A percentile compares a stretch with the other conserved stretches of the same genome.
These are phyloP conservation scores for Scaptomyza montana DNA, from an alignment of 1,140 invertebrate species.

Conservation along the genomic window DNA sequence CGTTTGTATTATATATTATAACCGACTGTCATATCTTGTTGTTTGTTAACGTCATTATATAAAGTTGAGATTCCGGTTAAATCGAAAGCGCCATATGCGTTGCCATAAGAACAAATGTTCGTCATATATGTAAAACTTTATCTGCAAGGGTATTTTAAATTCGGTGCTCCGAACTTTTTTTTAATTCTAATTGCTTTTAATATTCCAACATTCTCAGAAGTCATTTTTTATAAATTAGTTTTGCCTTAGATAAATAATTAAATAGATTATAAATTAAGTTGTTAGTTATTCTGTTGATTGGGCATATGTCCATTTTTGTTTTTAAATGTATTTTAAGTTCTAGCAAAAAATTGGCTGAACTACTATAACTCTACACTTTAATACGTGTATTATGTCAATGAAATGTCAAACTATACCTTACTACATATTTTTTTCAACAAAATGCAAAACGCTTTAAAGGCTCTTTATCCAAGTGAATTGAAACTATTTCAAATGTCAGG, in stretches of 20 bases:
- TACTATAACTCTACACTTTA: background rate
- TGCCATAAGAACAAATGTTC: conserved; percentile 35
- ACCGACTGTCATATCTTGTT: background rate
- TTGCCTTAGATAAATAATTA: conserved; percentile 20
- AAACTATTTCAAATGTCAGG: conserved; percentile 18
- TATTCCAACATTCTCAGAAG: conserved; percentile 9
- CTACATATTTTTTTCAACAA: background rate
- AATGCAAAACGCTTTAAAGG: conserved; percentile 22
- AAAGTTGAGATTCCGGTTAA: background rate
- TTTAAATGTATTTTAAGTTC: background rate
- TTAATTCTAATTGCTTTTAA: conserved; percentile 8
- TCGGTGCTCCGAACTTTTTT: conserved; percentile 25
- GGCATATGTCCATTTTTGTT: conserved; percentile 25
- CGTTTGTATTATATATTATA: conserved; percentile 19
- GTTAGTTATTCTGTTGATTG: conserved; percentile 32
- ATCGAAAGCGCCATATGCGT: conserved; percentile 3
- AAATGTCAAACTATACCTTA: too few relatives aligned
- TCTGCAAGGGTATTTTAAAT: conserved; percentile 37
- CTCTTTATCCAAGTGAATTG: conserved; percentile 23
- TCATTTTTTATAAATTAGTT: conserved; percentile 25
- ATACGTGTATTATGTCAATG: too few relatives aligned
- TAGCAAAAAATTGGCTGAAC: background rate
- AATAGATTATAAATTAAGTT: conserved; percentile 27
- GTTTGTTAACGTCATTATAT: conserved; percentile 9
- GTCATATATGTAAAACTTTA: background rate